These are phyloP conservation scores for Oreochromis mossambicus DNA, from an alignment of 2,797 vertebrate species.

Conservation along the genomic window DNA sequence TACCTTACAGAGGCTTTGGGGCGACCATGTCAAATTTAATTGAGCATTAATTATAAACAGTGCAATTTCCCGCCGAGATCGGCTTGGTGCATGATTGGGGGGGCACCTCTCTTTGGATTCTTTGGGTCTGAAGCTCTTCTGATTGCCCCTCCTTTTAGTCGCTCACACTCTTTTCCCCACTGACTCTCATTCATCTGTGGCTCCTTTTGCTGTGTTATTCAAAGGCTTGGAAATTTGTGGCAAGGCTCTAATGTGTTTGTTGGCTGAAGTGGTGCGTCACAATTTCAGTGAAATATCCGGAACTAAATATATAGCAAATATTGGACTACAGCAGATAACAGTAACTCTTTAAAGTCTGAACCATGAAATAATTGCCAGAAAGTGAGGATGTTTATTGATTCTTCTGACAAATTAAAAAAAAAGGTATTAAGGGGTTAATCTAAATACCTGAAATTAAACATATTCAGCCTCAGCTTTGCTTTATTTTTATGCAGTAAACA, in stretches of 20 bases:
- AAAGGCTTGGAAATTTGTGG: not conserved
- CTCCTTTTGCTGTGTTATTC: not conserved
- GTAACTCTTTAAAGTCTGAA: not conserved
- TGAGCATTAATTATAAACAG: conserved; percentile 74
- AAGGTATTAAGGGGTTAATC: not conserved
- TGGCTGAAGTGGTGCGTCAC: not conserved
- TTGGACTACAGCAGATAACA: not conserved
- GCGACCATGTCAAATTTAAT: conserved; percentile 65
- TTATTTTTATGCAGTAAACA: not conserved
- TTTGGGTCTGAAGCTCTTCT: not conserved
- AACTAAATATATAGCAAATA: not conserved
- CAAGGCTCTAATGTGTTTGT: not conserved
- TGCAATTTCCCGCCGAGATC: conserved; percentile 55
- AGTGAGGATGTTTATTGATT: not conserved
- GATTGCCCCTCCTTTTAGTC: not conserved
- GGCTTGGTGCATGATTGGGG: conserved; percentile 42
- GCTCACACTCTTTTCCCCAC: conserved; percentile 7
- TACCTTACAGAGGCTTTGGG: conserved; percentile 70
- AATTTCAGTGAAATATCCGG: not conserved
- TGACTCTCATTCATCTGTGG: not conserved
- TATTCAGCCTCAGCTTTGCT: not conserved
- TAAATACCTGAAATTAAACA: not conserved
- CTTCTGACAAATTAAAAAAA: not conserved
- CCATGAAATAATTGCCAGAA: not conserved
- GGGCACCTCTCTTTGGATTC: conserved; percentile 10